Evolutionary conservation across 2,888 invertebrate species (phyloP), one percentile per base, ranked within the genome.

Genomic region (Nycteola revayana): DNA sequence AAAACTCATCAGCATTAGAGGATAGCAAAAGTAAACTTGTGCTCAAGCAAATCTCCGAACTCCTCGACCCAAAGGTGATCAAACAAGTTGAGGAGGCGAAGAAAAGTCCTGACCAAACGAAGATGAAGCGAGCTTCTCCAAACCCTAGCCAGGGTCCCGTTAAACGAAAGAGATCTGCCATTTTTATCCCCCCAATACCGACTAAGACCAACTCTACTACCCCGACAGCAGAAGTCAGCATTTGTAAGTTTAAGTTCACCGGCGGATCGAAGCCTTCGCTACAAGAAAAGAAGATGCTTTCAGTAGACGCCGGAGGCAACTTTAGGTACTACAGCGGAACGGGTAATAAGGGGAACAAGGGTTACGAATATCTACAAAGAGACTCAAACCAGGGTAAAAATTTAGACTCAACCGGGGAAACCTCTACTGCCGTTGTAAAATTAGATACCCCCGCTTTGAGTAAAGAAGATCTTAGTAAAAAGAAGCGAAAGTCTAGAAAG

Each of bases 241-340:
- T 97, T 65, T 97, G 97, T 73, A 97, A 97, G 75, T 97, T 97
- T 68, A 97, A 97, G 72, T 96, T 97, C 70, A 96, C 96, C 0
- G 96, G 96, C 0, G 97, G 97, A 0, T 95, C 96, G 0, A 95
- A 96, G 50, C 97, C 97, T 0, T 94, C 94, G 37, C 70, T 97
- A 28, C 96, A 97, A 69, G 96, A 97, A 66, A 97, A 97, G 80
- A 97, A 97, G 75, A 96, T 96, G 93, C 89, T 97, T 0, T 96
- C 96, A 0, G 96, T 97, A 0, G 96, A 96, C 71, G 93, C 96
- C 0, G 96, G 95, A 1, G 96, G 96, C 0, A 96, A 96, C 65
- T 96, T 96, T 53, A 87, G 94, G 11, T 96, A 96, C 64, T 96
- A 95, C 77, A 95, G 94, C 57, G 95, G 96, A 0, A 95, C 95